Base-by-base conservation (phyloP, 2,888 invertebrate genomes). In the Lepidocyrtinus sp. region DNA sequence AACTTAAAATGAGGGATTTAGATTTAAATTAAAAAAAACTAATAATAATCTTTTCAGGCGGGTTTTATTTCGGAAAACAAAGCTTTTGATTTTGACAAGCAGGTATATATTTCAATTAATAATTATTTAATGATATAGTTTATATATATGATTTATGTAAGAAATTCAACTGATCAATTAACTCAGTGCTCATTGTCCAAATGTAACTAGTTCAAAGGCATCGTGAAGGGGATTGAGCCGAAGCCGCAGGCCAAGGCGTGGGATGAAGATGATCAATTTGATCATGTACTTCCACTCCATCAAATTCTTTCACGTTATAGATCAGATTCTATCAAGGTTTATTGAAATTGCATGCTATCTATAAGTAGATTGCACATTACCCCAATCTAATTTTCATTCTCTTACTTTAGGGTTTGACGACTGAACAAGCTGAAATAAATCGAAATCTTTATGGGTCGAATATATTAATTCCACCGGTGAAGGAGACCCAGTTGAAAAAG, bases 401-500 rank as follows among this genome's bases (percentile, higher is more conserved):
- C 7, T 46, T 46, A 21, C 15, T 17, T n/a, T 21, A 89, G 89
- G 90, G 90, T 75, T 87, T 90, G 80, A 89, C 88, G n/a, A 85
- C 87, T 70, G 86, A 84, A 9, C 88, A 89, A 87, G 90, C 89
- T n/a, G 87, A 87, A 17, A 87, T 88, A 78, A 87, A 89, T 15
- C 87, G 89, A 61, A 87, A 86, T 15, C 87, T 36, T 5, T 89
- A 88, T 85, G 89, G 89, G 1, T 87, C 87, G 5, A 90, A 90
- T 87, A 88, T 89, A 22, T 87, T 90, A 55, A 88, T 89, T 25
- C 90, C 90, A 67, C 90, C 90, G 21, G 88, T 88, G 80, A 90
- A 89, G 73, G 89, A 90, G 2, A 90, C 91, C 1, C 90, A 90
- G 87, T 90, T 90, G 89, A 87, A 90, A 59, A 90, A 90, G 87